Conservation (phyloP, 2,888 invertebrate genomes). For the Leptinotarsa haldemani region DNA sequence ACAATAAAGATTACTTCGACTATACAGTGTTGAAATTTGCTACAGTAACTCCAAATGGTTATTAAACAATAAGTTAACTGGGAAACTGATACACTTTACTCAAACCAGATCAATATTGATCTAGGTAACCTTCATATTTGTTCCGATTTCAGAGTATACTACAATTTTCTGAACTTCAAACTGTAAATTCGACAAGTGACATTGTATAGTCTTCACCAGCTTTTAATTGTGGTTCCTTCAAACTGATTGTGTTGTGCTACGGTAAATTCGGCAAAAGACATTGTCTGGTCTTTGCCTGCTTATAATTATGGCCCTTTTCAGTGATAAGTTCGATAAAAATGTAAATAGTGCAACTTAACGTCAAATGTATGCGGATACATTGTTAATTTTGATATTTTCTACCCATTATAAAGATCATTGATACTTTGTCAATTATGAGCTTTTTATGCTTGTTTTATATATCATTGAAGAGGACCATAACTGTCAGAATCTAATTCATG, state of each 20-base stretch:
- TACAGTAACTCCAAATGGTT: no score
- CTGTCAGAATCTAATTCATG: conserved; percentile 32
- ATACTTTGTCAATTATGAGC: no score
- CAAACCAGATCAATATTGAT: no score
- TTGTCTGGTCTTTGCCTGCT: conserved; percentile 21
- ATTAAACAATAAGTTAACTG: no score
- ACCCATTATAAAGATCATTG: not conserved
- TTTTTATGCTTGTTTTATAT: not conserved
- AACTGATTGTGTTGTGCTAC: conserved; percentile 21
- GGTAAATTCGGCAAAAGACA: conserved; percentile 32
- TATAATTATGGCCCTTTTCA: not conserved
- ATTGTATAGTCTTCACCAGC: no score
- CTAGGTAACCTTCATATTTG: no score
- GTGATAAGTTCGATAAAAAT: not conserved
- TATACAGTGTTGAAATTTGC: no score
- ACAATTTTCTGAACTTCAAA: no score
- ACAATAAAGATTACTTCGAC: no score
- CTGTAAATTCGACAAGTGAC: no score
- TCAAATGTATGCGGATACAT: not conserved
- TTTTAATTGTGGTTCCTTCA: not conserved
- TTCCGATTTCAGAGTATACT: no score
- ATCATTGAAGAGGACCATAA: not conserved
- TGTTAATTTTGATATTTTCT: not conserved
- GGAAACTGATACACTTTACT: no score
- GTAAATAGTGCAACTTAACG: not conserved